Conservation (phyloP, 2,797 vertebrate species). For the Agapornis canus region DNA sequence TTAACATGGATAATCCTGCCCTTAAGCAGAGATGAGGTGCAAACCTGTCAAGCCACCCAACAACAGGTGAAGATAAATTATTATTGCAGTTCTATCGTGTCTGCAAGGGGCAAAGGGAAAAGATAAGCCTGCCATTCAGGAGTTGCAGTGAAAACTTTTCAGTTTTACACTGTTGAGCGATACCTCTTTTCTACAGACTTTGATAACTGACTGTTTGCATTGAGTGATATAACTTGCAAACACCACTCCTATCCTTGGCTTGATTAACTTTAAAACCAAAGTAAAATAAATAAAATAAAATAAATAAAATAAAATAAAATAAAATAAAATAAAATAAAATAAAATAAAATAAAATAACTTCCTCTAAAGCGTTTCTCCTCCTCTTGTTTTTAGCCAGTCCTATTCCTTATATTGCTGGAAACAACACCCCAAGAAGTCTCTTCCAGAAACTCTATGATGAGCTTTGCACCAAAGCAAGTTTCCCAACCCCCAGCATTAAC, state of each 20-base stretch:
- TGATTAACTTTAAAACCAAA: neutral
- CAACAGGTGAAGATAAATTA: neutral
- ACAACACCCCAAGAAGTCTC: neutral
- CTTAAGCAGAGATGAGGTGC: neutral
- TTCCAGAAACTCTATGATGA: neutral
- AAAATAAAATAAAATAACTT: neutral
- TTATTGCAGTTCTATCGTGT: neutral
- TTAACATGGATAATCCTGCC: neutral
- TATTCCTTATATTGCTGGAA: neutral
- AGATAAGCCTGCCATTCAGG: neutral
- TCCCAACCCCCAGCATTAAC: neutral
- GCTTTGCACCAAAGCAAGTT: neutral
- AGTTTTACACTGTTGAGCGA: neutral
- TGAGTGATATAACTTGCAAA: neutral
- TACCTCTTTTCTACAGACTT: neutral
- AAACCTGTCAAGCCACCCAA: neutral
- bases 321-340: neutral
- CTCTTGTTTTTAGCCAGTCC: neutral
- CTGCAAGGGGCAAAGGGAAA: neutral
- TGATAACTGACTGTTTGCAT: neutral
- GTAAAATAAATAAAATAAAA: neutral
- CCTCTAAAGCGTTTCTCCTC: neutral
- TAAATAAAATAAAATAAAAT: neutral
- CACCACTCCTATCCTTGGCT: neutral
- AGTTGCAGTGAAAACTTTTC: neutral